phyloP scores from a whole-genome alignment of 2,797 vertebrate genomes.

The Hirundo rustica region DNA sequence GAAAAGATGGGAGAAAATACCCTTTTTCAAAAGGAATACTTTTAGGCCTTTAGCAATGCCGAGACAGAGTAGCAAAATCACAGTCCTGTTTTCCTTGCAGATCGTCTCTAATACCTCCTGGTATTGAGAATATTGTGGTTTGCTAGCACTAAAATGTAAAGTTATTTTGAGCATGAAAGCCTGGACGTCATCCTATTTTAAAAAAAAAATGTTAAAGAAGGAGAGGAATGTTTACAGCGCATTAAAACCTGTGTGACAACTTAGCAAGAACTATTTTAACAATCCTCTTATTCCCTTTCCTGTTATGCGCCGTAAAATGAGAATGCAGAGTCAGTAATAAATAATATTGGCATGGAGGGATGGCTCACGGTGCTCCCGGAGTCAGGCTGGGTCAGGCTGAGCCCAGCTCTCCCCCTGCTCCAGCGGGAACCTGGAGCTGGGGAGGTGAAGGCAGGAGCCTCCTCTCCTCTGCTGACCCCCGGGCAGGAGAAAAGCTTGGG shows the following conservation, averaged over 20 bases:
- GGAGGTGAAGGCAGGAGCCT: neutral
- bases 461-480: neutral
- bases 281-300: slow-evolving; percentile 51
- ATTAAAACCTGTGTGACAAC: slow-evolving; percentile 57
- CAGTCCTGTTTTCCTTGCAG: slow-evolving; percentile 1
- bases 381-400: slow-evolving; percentile 2
- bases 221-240: slow-evolving; percentile 46
- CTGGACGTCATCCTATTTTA: neutral
- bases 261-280: slow-evolving; percentile 52
- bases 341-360: neutral
- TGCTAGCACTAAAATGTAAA: slow-evolving; percentile 16
- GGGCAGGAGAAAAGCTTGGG: neutral
- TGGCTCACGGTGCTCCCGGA: neutral
- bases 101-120: neutral
- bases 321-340: neutral
- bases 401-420: neutral
- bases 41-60: neutral
- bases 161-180: slow-evolving; percentile 34
- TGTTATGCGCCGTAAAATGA: neutral
- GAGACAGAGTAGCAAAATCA: neutral
- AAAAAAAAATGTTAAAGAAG: slow-evolving; percentile 6
- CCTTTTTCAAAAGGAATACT: neutral
- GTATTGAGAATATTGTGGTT: slow-evolving; percentile 1
- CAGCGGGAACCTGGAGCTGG: neutral
- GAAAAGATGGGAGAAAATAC: slow-evolving; percentile 3